A percentile compares a stretch with the other conserved stretches of the same genome.
phyloP scores from a whole-genome alignment of 92 coral and sea anemone species.

The Porites cylindrica region DNA sequence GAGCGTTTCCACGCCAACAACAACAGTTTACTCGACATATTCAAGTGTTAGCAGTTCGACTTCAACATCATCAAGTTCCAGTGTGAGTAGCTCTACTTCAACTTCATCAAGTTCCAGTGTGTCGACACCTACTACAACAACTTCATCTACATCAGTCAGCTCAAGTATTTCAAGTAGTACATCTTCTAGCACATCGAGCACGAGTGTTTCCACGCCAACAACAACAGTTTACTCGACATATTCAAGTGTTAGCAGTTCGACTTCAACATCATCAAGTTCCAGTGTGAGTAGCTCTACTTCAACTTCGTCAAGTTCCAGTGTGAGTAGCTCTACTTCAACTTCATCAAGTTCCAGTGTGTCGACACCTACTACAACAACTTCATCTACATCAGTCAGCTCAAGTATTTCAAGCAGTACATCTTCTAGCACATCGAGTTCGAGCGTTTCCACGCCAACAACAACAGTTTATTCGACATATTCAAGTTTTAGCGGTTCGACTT shows the following conservation, averaged over 20 bases:
- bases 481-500: not conserved
- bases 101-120: conserved; percentile 1
- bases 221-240: not conserved
- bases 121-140: conserved; percentile 15
- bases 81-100: not conserved
- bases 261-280: not conserved
- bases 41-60: not conserved
- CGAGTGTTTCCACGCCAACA: not conserved
- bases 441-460: conserved; percentile 5
- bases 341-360: not conserved
- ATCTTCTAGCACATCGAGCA: conserved; percentile 1
- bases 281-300: not conserved
- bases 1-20: conserved; percentile 42
- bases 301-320: not conserved
- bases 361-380: conserved; percentile 40
- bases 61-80: not conserved
- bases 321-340: not conserved
- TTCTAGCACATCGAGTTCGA: not conserved
- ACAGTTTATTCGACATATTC: not conserved
- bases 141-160: conserved; percentile 8
- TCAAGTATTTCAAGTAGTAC: not conserved
- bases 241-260: not conserved
- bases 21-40: conserved; percentile 22
- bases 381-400: not conserved
- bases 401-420: too few species aligned